Percentiles rank a stretch among this genome's conserved stretches.
Evolutionary conservation across 2,797 vertebrate genomes (phyloP).

Genomic region (Alca torda): DNA sequence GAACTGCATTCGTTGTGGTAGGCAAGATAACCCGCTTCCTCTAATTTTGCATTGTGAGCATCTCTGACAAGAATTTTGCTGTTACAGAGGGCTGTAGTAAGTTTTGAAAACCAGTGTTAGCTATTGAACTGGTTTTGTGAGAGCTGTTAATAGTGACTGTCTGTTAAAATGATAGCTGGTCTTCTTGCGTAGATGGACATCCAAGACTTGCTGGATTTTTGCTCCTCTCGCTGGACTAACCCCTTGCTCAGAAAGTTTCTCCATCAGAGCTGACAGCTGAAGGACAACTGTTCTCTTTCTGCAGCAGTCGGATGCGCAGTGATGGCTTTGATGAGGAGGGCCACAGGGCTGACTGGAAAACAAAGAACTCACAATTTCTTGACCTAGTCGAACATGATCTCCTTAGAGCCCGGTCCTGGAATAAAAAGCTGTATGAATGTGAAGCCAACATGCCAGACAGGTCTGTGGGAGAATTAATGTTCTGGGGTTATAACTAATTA

Average conservation of each 20-base stretch:
- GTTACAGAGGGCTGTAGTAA: background rate
- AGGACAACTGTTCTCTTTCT: background rate
- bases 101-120: background rate
- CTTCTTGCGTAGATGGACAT: background rate
- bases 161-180: background rate
- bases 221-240: background rate
- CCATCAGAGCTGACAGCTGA: background rate
- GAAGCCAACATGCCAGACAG: conserved; percentile 93
- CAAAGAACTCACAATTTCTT: conserved; percentile 69
- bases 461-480: conserved; percentile 67
- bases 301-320: conserved; percentile 89
- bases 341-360: conserved; percentile 69
- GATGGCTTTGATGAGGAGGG: conserved; percentile 85
- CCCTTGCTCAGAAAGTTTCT: background rate
- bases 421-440: conserved; percentile 91
- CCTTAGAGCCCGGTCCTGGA: conserved; percentile 88
- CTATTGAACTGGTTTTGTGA: background rate
- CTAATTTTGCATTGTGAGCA: background rate
- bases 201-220: background rate
- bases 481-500: background rate
- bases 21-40: background rate
- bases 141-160: background rate
- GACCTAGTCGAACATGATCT: conserved; percentile 81
- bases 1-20: background rate
- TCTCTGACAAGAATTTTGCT: background rate